A percentile compares a stretch with the other conserved stretches of the same genome.
These are phyloP conservation scores for Menidia menidia DNA, from an alignment of 2,797 vertebrate genomes.

Conservation along the genomic window DNA sequence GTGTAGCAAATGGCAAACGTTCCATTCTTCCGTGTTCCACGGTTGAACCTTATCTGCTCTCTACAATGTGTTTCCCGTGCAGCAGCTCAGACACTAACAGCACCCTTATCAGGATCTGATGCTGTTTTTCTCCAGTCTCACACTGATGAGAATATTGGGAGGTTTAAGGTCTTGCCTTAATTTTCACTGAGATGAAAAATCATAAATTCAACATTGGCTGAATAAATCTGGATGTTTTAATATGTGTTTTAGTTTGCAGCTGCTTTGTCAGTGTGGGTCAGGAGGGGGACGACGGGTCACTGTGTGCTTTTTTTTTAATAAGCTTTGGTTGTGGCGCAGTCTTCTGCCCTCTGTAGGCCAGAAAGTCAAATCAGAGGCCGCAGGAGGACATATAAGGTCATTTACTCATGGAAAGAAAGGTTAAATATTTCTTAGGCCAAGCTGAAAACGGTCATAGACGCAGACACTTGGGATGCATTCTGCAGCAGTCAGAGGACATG, in stretches of 20 bases:
- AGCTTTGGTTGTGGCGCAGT: not conserved
- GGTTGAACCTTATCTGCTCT: no score
- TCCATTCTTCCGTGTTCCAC: no score
- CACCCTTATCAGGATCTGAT: no score
- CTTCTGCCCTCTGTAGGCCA: slow-evolving; percentile 58
- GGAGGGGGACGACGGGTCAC: slow-evolving; percentile 18
- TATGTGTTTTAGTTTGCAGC: slow-evolving; percentile 18
- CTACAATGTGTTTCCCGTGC: no score
- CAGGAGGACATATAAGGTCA: slow-evolving; percentile 23
- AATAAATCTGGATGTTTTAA: slow-evolving; percentile 4
- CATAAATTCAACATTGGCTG: slow-evolving; percentile 15
- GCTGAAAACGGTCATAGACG: slow-evolving; percentile 20
- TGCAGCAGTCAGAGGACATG: slow-evolving; percentile 31
- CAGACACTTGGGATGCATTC: slow-evolving; percentile 10
- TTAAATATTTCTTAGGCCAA: slow-evolving; percentile 20
- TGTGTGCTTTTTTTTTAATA: slow-evolving; percentile 45
- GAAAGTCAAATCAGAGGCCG: not conserved
- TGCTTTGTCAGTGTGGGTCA: slow-evolving; percentile 1
- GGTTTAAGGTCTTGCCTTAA: not conserved
- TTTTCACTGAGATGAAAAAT: not conserved
- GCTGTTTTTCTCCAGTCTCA: not conserved
- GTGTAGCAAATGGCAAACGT: not conserved
- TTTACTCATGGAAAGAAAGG: slow-evolving; percentile 18
- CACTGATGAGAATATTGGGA: not conserved
- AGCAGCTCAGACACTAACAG: no score